These are phyloP conservation scores for Eclectus roratus DNA, from an alignment of 2,113 vertebrate species.

Conservation along the genomic window DNA sequence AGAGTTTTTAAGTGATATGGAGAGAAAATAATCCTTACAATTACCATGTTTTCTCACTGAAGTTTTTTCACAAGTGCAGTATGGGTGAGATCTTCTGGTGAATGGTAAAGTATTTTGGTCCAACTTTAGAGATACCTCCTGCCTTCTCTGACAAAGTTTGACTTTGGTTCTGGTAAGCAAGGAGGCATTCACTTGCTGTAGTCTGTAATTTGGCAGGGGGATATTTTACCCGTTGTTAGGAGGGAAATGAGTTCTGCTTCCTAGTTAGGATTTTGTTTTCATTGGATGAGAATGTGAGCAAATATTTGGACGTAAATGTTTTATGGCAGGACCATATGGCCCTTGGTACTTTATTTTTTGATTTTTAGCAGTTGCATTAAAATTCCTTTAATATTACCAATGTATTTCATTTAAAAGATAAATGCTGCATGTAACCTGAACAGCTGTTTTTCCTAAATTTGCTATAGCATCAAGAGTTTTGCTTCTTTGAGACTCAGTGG, in stretches of 20 bases:
- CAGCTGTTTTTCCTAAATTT: slow-evolving; percentile 34
- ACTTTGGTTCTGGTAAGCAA: background rate
- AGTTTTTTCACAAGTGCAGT: background rate
- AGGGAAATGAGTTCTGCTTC: slow-evolving; percentile 50
- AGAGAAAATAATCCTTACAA: background rate
- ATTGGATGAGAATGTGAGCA: slow-evolving; percentile 48
- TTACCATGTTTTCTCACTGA: background rate
- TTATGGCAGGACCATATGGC: slow-evolving; percentile 62
- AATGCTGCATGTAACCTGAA: background rate
- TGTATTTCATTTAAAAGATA: slow-evolving; percentile 46
- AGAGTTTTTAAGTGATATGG: background rate
- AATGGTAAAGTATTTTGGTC: background rate
- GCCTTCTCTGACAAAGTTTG: background rate
- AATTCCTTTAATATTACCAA: slow-evolving; percentile 48
- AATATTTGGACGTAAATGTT: slow-evolving; percentile 65
- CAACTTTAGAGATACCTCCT: background rate
- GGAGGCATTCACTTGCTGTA: background rate
- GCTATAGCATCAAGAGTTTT: background rate
- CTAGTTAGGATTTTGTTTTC: slow-evolving; percentile 50
- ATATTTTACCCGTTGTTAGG: slow-evolving; percentile 19
- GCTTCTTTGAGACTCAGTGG: background rate
- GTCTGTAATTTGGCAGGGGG: background rate
- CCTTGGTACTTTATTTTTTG: slow-evolving; percentile 47
- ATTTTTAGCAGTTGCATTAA: slow-evolving; percentile 54
- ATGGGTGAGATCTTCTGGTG: background rate